phyloP scores from a whole-genome alignment of 2,113 vertebrate genomes.

The Ctenodactylus gundi region DNA sequence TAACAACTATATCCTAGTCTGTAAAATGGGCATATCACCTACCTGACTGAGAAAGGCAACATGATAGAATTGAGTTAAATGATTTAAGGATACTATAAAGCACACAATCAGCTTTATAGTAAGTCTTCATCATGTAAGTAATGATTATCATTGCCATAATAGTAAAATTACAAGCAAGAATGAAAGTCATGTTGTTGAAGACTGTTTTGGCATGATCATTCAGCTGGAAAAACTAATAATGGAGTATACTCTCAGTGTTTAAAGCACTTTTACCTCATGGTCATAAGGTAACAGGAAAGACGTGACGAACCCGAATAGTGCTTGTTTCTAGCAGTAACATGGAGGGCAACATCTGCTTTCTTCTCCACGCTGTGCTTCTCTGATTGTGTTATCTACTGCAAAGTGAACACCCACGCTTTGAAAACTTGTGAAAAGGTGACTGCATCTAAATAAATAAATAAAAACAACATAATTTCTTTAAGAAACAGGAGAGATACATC shows the following conservation, averaged over 20 bases:
- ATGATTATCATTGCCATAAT: neutral
- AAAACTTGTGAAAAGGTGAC: neutral
- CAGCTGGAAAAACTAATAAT: conserved; percentile 11
- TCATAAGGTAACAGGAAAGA: neutral
- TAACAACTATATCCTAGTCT: neutral
- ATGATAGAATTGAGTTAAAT: neutral
- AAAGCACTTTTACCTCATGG: too few species aligned
- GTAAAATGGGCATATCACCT: neutral
- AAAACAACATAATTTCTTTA: neutral
- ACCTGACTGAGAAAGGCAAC: neutral
- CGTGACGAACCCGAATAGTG: neutral
- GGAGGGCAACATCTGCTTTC: neutral
- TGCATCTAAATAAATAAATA: neutral
- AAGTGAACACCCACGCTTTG: neutral
- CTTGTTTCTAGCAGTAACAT: neutral
- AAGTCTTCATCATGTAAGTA: neutral
- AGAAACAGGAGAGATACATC: neutral
- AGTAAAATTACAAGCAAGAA: neutral
- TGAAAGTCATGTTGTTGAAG: neutral
- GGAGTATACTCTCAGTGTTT: too few species aligned
- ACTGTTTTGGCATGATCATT: neutral
- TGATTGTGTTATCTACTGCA: neutral
- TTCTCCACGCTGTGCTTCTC: neutral
- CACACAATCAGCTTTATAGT: neutral
- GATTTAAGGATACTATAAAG: neutral